A percentile compares a stretch with the other conserved stretches of the same genome.
Evolutionary conservation across 1,140 invertebrate species (phyloP).

Genomic region (Holotrichia oblita): DNA sequence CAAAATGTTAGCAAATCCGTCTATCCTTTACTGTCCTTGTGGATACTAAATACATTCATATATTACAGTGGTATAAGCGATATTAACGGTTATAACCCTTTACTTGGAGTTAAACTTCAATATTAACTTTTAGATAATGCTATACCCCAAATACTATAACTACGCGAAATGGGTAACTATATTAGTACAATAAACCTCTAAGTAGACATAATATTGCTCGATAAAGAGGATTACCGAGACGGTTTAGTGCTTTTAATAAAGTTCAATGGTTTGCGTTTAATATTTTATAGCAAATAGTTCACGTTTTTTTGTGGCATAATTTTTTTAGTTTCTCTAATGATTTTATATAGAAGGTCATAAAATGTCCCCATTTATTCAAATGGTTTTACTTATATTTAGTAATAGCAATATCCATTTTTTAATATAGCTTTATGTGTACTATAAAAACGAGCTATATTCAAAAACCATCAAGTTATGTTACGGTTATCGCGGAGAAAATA

Average conservation of each 20-base stretch:
- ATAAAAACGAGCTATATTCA: too few relatives aligned
- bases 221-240: neutral
- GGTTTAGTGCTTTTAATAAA: slow-evolving; percentile 8
- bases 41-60: neutral
- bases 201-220: neutral
- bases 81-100: neutral
- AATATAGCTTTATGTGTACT: neutral
- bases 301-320: neutral
- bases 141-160: neutral
- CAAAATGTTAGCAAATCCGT: neutral
- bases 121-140: slow-evolving; percentile 5
- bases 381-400: neutral
- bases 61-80: neutral
- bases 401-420: neutral
- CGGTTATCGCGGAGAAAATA: too few relatives aligned
- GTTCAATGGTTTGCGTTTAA: neutral
- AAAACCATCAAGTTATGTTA: too few relatives aligned
- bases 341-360: neutral
- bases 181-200: slow-evolving; percentile 3
- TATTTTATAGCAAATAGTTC: neutral
- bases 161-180: neutral
- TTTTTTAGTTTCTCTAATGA: neutral
- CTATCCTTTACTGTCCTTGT: neutral
- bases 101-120: neutral
- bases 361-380: neutral